These are phyloP conservation scores for Caenorhabditis angaria DNA, from an alignment of 2,888 invertebrate genomes.

Conservation along the genomic window DNA sequence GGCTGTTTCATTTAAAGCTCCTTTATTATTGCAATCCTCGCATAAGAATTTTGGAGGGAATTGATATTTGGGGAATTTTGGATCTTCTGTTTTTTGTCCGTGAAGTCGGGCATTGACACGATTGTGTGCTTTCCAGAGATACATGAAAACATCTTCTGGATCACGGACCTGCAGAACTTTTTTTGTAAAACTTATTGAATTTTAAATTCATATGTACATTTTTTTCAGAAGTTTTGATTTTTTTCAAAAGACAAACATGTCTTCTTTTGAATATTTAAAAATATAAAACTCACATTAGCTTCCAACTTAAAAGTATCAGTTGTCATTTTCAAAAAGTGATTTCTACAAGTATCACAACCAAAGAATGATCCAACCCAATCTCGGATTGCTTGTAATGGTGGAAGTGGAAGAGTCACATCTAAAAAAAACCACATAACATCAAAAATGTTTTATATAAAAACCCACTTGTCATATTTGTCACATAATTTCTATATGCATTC, in stretches of 20 bases:
- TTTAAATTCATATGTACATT: background rate
- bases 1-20: constrained; percentile 25
- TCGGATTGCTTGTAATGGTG: constrained; percentile 84
- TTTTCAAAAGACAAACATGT: background rate
- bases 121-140: constrained; percentile 87
- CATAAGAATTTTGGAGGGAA: constrained; percentile 70
- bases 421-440: constrained; percentile 4
- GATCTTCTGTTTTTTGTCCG: constrained; percentile 82
- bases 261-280: background rate
- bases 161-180: constrained; percentile 53
- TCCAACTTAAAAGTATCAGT: constrained; percentile 73
- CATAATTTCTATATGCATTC: constrained; percentile 76
- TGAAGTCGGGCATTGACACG: constrained; percentile 86
- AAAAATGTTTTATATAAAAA: background rate
- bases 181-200: background rate
- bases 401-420: constrained; percentile 75
- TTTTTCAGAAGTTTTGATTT: background rate
- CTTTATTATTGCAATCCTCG: constrained; percentile 56
- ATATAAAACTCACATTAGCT: constrained; percentile 51
- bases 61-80: constrained; percentile 81
- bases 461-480: constrained; percentile 32
- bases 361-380: constrained; percentile 93
- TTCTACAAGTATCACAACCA: constrained; percentile 87
- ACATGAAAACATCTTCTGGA: constrained; percentile 67
- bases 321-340: constrained; percentile 90